Evolutionary conservation across 2,797 vertebrate species (phyloP).

Genomic region (Anguilla pacifica): DNA sequence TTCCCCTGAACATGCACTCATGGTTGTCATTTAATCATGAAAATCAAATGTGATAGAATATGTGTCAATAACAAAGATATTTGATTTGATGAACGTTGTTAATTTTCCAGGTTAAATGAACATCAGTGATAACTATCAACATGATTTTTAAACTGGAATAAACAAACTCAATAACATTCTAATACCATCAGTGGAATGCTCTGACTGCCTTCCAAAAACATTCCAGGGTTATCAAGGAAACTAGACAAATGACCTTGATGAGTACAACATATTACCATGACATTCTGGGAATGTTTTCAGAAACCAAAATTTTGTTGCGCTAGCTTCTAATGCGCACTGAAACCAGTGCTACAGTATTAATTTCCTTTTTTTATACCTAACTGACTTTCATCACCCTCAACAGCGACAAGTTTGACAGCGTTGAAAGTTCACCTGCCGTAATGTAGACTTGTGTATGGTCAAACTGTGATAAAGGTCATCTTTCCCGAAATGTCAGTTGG

Average conservation of each 20-base stretch:
- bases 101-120: background rate
- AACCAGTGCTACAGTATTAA: background rate
- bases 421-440: background rate
- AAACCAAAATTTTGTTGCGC: background rate
- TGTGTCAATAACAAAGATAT: background rate
- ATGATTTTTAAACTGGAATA: background rate
- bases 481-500: background rate
- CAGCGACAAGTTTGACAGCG: background rate
- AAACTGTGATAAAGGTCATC: slow-evolving; percentile 9
- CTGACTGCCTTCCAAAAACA: background rate
- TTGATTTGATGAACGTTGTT: background rate
- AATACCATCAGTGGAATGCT: background rate
- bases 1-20: background rate
- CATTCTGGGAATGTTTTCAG: background rate
- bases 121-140: background rate
- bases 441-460: background rate
- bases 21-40: background rate
- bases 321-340: background rate
- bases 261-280: background rate
- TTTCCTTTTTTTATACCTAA: background rate
- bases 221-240: background rate
- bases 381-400: background rate
- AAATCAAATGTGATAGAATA: background rate
- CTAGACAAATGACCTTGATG: background rate
- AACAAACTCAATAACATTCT: background rate